Conservation (phyloP, 2,888 invertebrate genomes). For the Tipula confusa region DNA sequence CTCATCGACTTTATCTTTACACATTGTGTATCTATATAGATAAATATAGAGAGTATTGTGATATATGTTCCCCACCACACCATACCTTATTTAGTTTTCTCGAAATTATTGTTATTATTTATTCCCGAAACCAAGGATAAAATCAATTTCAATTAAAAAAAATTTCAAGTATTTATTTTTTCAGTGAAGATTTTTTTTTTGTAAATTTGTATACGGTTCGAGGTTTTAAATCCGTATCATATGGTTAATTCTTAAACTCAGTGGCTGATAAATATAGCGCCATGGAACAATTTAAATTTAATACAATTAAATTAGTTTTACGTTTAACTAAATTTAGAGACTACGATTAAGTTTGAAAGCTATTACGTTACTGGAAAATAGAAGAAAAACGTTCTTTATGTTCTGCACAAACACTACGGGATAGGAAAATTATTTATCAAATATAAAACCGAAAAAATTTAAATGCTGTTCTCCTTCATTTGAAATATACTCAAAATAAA, state of each 20-base stretch:
- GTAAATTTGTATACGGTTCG: neutral
- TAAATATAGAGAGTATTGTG: neutral
- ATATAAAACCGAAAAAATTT: neutral
- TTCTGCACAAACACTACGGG: neutral
- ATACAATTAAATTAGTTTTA: neutral
- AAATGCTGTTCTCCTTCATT: neutral
- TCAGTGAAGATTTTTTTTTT: neutral
- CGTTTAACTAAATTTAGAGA: neutral
- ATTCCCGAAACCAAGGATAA: neutral
- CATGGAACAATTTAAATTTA: neutral
- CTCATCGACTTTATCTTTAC: neutral
- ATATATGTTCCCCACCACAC: neutral
- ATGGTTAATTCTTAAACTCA: neutral
- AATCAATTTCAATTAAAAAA: slow-evolving; percentile 17
- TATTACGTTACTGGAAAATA: neutral
- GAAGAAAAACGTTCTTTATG: neutral
- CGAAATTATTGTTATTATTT: neutral
- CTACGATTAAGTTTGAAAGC: neutral
- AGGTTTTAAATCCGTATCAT: neutral
- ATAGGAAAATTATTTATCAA: neutral
- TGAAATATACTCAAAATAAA: neutral
- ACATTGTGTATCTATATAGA: neutral
- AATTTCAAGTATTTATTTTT: neutral
- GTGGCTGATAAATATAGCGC: neutral
- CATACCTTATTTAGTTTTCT: neutral